Evolutionary conservation across 2,888 invertebrate species (phyloP), one percentile per base, ranked within the genome.

Genomic region (Ormyrus thymus): DNA sequence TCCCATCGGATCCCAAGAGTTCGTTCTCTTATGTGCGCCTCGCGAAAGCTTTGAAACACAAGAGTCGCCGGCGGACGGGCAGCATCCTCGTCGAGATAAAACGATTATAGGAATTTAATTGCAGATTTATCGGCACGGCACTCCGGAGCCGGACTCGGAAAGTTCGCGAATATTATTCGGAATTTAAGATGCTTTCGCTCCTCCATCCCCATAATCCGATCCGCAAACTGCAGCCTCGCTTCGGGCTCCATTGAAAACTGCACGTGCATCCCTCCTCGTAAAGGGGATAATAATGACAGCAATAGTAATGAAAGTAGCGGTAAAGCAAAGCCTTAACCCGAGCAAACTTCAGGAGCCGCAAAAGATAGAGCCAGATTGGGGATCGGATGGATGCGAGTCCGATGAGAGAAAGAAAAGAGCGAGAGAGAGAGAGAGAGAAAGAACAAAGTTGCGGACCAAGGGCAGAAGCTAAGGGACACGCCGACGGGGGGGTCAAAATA

Each of bases 11-110:
- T 56, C 68, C 76, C 79, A 76, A 76, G 81, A 81, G 81, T 71
- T 81, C 55, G 64, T 73, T 80, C 78, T 84, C 83, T 81, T 81
- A 86, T 69, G 55, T 78, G 50, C 29, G 29, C 29, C 43, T 53
- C 10, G 59, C 55, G 61, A 71, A 55, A 65, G 82, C 85, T 85
- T 85, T 85, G 84, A 85, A 86, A 85, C 62, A 10, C 11, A 15
- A 68, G 43, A 58, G 59, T 11, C 51, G n/a, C 29, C 29, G 29
- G 29, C 29, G 29, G 29, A 29, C 29, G 3, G 29, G 29, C 29
- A 4, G 29, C 4, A 3, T 29, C 29, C 29, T 29, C 29, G 3
- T 29, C 29, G 29, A 29, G 29, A 29, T 29, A 29, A 29, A 29
- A 29, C 29, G 29, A 29, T 29, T 29, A 29, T 29, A 29, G 29